These are phyloP conservation scores for Ctenopoma kingsleyae DNA, from an alignment of 2,797 vertebrate species.

Conservation along the genomic window DNA sequence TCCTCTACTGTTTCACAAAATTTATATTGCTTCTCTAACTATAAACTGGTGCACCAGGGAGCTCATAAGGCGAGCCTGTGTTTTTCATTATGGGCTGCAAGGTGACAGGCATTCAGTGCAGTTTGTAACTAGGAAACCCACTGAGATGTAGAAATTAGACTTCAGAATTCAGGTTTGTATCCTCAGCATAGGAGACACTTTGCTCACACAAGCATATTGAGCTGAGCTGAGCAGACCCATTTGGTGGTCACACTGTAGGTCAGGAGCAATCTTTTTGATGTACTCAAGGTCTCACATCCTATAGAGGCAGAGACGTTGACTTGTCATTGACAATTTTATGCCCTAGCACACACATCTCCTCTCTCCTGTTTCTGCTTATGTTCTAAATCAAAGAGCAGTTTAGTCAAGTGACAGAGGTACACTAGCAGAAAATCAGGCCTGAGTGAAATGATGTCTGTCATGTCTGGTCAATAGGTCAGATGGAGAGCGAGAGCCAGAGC, in stretches of 20 bases:
- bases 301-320: constrained; percentile 49
- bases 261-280: constrained; percentile 73
- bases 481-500: not conserved
- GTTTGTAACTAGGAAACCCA: constrained; percentile 29
- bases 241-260: constrained; percentile 59
- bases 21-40: constrained; percentile 45
- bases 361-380: constrained; percentile 40
- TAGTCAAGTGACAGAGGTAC: constrained; percentile 56
- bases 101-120: constrained; percentile 36
- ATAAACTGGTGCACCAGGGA: constrained; percentile 31
- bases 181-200: not conserved
- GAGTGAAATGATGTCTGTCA: constrained; percentile 63
- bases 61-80: constrained; percentile 19
- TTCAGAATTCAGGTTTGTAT: constrained; percentile 22
- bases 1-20: constrained; percentile 47
- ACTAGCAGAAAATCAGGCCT: constrained; percentile 51
- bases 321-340: constrained; percentile 70
- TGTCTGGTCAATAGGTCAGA: constrained; percentile 55
- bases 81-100: constrained; percentile 21
- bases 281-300: constrained; percentile 54
- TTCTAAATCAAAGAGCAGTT: constrained; percentile 75
- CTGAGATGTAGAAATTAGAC: constrained; percentile 43
- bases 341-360: constrained; percentile 8
- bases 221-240: constrained; percentile 25
- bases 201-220: constrained; percentile 30